Evolutionary conservation across 2,113 vertebrate genomes (phyloP).

Genomic region (Nyctereutes procyonoides): DNA sequence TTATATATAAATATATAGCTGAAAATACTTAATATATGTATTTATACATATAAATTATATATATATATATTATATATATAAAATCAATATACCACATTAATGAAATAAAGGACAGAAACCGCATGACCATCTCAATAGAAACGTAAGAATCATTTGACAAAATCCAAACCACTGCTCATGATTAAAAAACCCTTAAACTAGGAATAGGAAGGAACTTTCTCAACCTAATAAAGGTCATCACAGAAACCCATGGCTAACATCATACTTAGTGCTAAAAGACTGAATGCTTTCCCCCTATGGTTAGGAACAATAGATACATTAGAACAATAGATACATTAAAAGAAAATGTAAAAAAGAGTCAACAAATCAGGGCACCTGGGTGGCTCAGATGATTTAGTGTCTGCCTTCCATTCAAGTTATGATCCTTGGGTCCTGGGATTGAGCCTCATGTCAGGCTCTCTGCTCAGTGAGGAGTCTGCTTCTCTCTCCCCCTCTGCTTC

Average conservation of each 20-base stretch:
- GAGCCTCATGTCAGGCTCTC: neutral
- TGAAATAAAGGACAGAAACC: neutral
- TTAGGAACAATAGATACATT: conserved; percentile 11
- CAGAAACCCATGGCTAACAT: neutral
- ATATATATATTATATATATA: no score
- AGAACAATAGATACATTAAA: conserved; percentile 23
- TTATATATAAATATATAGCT: no score
- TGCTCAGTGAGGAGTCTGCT: neutral
- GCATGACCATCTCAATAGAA: neutral
- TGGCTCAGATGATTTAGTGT: neutral
- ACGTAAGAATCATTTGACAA: neutral
- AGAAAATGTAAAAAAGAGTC: neutral
- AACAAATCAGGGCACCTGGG: neutral
- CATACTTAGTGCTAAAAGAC: neutral
- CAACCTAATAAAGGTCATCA: neutral
- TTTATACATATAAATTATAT: no score
- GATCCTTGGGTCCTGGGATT: neutral
- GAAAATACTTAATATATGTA: no score
- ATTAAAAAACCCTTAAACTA: conserved; percentile 21
- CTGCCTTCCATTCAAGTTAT: neutral
- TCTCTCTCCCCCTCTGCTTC: neutral
- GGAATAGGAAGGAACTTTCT: neutral
- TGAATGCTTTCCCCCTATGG: neutral
- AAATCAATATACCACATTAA: neutral
- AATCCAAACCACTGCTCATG: neutral